These are phyloP conservation scores for Drosophila tristis DNA, from an alignment of 1,140 invertebrate genomes.

Conservation along the genomic window DNA sequence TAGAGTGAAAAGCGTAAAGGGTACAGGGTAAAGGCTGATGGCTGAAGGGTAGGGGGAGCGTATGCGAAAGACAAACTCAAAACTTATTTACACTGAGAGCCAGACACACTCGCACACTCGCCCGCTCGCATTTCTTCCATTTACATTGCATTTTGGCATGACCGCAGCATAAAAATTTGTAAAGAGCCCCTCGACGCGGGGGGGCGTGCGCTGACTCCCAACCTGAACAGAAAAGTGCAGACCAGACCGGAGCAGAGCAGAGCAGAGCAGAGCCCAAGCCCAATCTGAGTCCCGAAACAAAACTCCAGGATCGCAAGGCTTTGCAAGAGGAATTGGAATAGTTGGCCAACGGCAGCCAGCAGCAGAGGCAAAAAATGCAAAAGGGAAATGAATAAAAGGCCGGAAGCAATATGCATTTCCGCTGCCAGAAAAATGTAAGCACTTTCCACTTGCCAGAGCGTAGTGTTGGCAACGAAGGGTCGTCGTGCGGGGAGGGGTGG, in stretches of 20 bases:
- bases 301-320: conserved; percentile 29
- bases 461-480: conserved; percentile 1
- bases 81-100: conserved; percentile 44
- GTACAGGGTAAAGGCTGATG: no score
- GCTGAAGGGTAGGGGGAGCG: no score
- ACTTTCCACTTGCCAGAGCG: conserved; percentile 59
- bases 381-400: conserved; percentile 64
- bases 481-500: background rate
- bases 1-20: no score
- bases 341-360: conserved; percentile 32
- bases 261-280: background rate
- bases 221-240: conserved; percentile 17
- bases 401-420: conserved; percentile 77
- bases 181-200: conserved; percentile 38
- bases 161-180: conserved; percentile 44
- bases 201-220: conserved; percentile 8
- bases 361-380: conserved; percentile 46
- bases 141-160: conserved; percentile 58
- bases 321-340: conserved; percentile 32
- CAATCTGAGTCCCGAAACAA: conserved; percentile 19
- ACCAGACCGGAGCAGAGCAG: no score
- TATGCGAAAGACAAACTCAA: conserved; percentile 41
- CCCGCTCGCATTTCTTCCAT: conserved; percentile 21
- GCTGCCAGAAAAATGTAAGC: conserved; percentile 76
- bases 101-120: conserved; percentile 21